Evolutionary conservation across 1,140 invertebrate species (phyloP).

Genomic region (Anastatus disparis): DNA sequence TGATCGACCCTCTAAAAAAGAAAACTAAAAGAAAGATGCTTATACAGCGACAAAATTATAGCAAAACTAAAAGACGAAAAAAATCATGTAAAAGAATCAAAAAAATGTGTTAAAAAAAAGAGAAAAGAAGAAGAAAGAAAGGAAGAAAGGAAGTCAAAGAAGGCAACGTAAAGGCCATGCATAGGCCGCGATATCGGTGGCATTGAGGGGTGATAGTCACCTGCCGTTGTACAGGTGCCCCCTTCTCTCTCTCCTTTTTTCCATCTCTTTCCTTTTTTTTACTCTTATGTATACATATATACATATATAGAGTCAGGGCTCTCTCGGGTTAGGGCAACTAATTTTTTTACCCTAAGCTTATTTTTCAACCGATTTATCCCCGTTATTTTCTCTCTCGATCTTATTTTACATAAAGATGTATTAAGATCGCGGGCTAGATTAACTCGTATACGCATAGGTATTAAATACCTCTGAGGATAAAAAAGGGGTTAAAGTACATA

Average conservation of each 20-base stretch:
- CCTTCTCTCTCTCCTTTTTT: not conserved
- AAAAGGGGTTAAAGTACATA: no score
- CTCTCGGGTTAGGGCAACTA: no score
- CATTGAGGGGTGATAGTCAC: slow-evolving; percentile 29
- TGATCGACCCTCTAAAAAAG: not conserved
- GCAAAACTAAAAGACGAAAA: not conserved
- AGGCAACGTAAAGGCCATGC: not conserved
- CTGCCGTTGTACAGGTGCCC: slow-evolving; percentile 25
- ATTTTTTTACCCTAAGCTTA: no score
- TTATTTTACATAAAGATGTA: not conserved
- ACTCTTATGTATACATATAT: no score
- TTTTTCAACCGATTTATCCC: slow-evolving; percentile 2
- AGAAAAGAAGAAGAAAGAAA: not conserved
- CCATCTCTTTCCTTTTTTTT: not conserved
- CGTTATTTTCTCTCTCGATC: not conserved
- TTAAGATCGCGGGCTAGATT: not conserved
- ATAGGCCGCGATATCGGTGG: not conserved
- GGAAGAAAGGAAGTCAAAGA: not conserved
- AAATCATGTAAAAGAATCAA: no score
- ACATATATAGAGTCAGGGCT: no score
- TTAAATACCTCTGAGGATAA: no score
- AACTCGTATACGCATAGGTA: no score
- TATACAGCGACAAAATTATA: not conserved
- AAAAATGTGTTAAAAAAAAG: not conserved
- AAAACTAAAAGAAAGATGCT: not conserved